A percentile compares a stretch with the other conserved stretches of the same genome.
phyloP scores from a whole-genome alignment of 2,888 invertebrate species.

The Biston betularia region DNA sequence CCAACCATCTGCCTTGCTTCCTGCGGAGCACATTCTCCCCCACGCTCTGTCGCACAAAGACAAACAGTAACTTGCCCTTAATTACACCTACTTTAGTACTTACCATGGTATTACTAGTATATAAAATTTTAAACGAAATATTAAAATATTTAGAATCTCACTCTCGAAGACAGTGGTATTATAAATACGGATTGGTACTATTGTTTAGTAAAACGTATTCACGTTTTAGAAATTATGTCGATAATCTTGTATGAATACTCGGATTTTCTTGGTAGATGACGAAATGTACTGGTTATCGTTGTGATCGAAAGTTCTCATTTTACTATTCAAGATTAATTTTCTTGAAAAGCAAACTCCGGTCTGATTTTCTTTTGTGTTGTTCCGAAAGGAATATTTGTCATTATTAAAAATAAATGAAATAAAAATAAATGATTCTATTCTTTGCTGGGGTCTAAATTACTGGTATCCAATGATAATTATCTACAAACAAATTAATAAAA shows the following conservation, averaged over 20 bases:
- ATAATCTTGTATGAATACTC: conserved; percentile 79
- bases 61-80: conserved; percentile 78
- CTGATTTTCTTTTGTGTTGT: conserved; percentile 35
- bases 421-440: neutral
- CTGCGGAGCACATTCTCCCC: conserved; percentile 88
- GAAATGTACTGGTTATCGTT: conserved; percentile 71
- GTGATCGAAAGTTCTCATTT: conserved; percentile 61
- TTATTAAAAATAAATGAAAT: too few species aligned
- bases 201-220: conserved; percentile 73
- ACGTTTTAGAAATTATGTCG: conserved; percentile 74
- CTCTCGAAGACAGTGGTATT: conserved; percentile 81
- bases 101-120: conserved; percentile 84
- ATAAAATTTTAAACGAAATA: conserved; percentile 66
- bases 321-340: conserved; percentile 51
- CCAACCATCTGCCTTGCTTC: conserved; percentile 92
- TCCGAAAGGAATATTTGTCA: conserved; percentile 36
- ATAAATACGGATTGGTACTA: conserved; percentile 73
- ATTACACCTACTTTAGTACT: conserved; percentile 77
- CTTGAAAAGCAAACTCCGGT: conserved; percentile 44
- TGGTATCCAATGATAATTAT: too few species aligned
- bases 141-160: conserved; percentile 81
- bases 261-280: conserved; percentile 76
- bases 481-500: neutral
- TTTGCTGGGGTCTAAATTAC: neutral
- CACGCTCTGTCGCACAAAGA: conserved; percentile 84